phyloP scores from a whole-genome alignment of 2,797 vertebrate species.

The Nyctibius grandis region DNA sequence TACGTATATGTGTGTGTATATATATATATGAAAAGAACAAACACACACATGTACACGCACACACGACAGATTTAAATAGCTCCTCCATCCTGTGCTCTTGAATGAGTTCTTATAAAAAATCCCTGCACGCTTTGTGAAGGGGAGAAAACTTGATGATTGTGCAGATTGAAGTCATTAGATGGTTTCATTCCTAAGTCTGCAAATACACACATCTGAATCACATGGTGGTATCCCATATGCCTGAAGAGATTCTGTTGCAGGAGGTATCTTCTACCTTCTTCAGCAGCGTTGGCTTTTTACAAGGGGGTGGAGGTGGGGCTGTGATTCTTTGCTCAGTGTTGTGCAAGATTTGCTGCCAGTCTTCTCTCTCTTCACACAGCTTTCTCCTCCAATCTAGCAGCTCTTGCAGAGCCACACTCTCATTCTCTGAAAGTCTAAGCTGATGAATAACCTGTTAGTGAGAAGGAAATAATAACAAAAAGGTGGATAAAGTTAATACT shows the following conservation, averaged over 20 bases:
- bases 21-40: not conserved
- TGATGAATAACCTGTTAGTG: conserved; percentile 82
- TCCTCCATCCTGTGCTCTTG: conserved; percentile 55
- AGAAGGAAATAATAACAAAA: not conserved
- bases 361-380: conserved; percentile 82
- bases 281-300: conserved; percentile 77
- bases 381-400: conserved; percentile 85
- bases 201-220: conserved; percentile 7
- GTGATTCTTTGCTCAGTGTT: conserved; percentile 72
- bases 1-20: not conserved
- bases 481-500: not conserved
- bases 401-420: conserved; percentile 82
- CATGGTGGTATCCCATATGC: conserved; percentile 71
- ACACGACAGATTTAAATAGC: not conserved
- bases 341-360: conserved; percentile 80
- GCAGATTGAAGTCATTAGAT: not conserved
- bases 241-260: conserved; percentile 65
- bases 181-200: not conserved
- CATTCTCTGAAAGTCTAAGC: conserved; percentile 81
- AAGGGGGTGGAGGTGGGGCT: conserved; percentile 78
- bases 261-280: conserved; percentile 78
- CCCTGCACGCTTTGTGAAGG: not conserved
- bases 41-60: not conserved
- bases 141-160: conserved; percentile 27
- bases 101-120: not conserved